Base-by-base conservation (phyloP, 2,797 vertebrate genomes). In the Pterois miles region DNA sequence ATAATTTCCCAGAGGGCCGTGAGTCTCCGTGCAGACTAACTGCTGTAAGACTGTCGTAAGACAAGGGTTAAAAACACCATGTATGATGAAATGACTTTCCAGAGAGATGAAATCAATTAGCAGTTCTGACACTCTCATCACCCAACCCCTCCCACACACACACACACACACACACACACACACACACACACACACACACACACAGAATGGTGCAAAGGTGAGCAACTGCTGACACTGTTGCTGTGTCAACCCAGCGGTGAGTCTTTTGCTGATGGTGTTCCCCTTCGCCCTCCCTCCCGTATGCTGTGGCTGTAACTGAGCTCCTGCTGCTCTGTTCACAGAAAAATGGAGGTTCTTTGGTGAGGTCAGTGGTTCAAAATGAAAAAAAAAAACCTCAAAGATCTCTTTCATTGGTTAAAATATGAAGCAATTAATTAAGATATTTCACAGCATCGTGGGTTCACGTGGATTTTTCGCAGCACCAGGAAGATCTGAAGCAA, bases 1-100 rank as follows among this genome's bases (percentile, higher is more conserved):
- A n/a, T 89, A 64, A 76, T 89, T 89, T 88, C 89, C 92, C 84
- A 33, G 58, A 34, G 74, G 90, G 58, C 59, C 1, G 3, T 2
- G 69, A 23, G 83, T 81, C 81, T 92, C 87, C 40, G 43, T 71
- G 81, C 88, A 89, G 84, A 80, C 74, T 46, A 18, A 72, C 70
- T 89, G 81, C 68, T 89, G 91, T 85, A 90, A 93, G 83, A 67
- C 89, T 90, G 85, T 86, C 87, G 85, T 89, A 90, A 92, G 88
- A 92, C 85, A 82, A 86, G 80, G 88, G 87, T 93, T 94, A 93
- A 96, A 95, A 96, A 95, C 93, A 95, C 84, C n/a, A 77, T 86
- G 88, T 76, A 94, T 96, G 95, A 96, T 96, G 95, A 96, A 96
- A 96, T 87, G 80, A 84, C 73, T 70, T 90, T 92, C 93, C 92